Conservation (phyloP, 2,888 invertebrate genomes). For the Mimachlamys varia region DNA sequence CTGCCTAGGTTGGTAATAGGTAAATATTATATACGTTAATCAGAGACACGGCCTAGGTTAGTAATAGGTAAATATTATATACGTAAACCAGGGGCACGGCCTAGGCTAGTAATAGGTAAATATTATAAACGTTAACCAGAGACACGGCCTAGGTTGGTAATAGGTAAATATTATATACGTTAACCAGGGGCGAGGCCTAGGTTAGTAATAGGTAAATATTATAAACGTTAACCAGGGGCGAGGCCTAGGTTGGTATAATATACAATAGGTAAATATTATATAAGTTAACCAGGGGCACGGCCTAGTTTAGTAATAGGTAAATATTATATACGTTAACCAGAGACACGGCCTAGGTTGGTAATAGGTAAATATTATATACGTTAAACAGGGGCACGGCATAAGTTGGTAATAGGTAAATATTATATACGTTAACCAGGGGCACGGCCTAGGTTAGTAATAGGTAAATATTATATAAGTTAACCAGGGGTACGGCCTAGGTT, state of each 20-base stretch:
- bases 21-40: neutral
- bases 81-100: slow-evolving; percentile 23
- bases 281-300: slow-evolving; percentile 18
- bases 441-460: neutral
- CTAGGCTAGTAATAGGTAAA: neutral
- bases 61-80: too few species aligned
- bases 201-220: neutral
- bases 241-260: neutral
- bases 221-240: slow-evolving; percentile 5
- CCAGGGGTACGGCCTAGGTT: slow-evolving; percentile 32
- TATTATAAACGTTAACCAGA: neutral
- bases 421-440: slow-evolving; percentile 2
- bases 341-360: slow-evolving; percentile 10
- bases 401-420: neutral
- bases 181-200: slow-evolving; percentile 34
- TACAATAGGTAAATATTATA: too few species aligned
- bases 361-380: neutral
- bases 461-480: neutral
- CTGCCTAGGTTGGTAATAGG: neutral
- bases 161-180: neutral
- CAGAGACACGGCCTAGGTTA: slow-evolving; percentile 16
- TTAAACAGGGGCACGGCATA: slow-evolving; percentile 34
- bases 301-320: neutral
- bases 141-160: slow-evolving; percentile 11
- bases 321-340: neutral